Evolutionary conservation across 2,797 vertebrate species (phyloP), one percentile per base, ranked within the genome.

Genomic region (Sebastes glaucus): DNA sequence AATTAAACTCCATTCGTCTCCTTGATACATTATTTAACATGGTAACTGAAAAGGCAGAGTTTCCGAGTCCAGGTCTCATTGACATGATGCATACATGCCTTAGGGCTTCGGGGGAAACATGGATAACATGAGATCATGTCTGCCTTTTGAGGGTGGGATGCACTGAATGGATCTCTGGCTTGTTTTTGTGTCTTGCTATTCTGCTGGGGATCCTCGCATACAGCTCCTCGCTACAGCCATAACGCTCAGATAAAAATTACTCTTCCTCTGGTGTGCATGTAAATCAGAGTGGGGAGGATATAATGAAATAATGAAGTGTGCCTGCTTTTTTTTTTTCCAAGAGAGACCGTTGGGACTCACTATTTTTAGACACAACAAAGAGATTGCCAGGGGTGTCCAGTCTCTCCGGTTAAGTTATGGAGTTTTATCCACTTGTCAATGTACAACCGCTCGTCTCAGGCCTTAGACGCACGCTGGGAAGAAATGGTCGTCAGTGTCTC

Each of bases 281-380:
- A 92, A 94, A 93, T 92, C 88, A 89, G 88, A 81, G 87, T 71
- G 82, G 60, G 69, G 77, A 75, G 62, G 42, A 80, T 87, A 77
- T 91, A 94, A 93, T 93, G 82, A 94, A 94, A 93, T 92, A 93
- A 92, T 90, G 57, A 94, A 93, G 80, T 84, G 75, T 86, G 82
- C 53, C 76, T 79, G 78, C 72, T 84, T 82, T 70, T 46, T 46
- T 42, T 46, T 49, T 88, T 88, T 88, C 77, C 53, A 80, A 85
- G 82, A 84, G 57, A 80, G 81, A 86, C 89, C 82, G 7, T 61
- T 87, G 94, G 92, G 92, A 93, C 67, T 7, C 33, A 28, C 87
- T 94, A 93, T 95, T 94, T 94, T 95, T 94, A 95, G 94, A 90
- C 84, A 91, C 90, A 93, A 94, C 92, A 94, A 95, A 94, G 92